Base-by-base conservation (phyloP, 1,140 invertebrate species). In the Rhagoletis zephyria region DNA sequence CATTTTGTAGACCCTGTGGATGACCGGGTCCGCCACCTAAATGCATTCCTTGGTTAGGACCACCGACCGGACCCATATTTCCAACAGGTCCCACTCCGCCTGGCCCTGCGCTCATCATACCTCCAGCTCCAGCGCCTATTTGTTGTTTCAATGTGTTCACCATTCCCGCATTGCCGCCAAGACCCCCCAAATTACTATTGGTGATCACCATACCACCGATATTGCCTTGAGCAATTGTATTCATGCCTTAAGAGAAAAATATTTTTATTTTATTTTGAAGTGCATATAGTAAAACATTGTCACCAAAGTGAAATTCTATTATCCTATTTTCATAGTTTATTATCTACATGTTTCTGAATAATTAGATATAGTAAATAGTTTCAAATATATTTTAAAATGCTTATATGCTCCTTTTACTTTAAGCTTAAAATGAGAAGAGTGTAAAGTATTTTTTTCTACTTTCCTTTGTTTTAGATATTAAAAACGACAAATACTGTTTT, bases 121-220 rank as follows among this genome's bases (percentile, higher is more conserved):
- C 89, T 59, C 88, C 87, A 89, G 93, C 51, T 90, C 95, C 89
- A 4, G 90, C 61, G 48, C 95, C 93, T 77, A 95, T 94, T 91
- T 96, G 95, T 90, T 96, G 96, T 89, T 96, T 96, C 45, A 95
- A 94, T 65, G 88, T 88, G 65, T 90, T 90, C 1, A 90, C 89
- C 88, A 90, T 89, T 14, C 90, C 89, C 6, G 85, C 51, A 45
- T 59, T 63, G 2, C 85, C 88, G 19, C 88, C 88, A 95, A 96
- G 94, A 77, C 90, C 90, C 87, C 95, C 95, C 95, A 96, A 94
- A 93, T 94, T 95, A 90, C 95, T 95, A 89, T 95, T 96, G 3
- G 95, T 95, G 93, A 96, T 95, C 89, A 96, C 95, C 95, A 96
- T 95, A 89, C 94, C 95, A 70, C 95, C 94, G 60, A 93, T 93